Evolutionary conservation across 2,797 vertebrate genomes (phyloP), one percentile per base, ranked within the genome.

Genomic region (Nyctalus aviator): DNA sequence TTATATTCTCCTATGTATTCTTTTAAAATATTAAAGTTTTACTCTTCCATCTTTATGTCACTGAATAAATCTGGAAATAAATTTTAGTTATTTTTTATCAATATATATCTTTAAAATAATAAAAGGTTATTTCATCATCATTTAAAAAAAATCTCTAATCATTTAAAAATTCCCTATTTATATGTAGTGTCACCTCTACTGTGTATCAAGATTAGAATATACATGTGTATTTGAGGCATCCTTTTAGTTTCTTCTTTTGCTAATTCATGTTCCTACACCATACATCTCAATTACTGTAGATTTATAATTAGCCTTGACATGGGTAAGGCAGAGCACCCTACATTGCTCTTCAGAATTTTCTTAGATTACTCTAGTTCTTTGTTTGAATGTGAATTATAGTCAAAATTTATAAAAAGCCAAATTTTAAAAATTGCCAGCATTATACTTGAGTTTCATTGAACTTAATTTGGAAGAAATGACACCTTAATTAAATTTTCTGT

Each of bases 11-110:
- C 35, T 84, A 21, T 84, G 12, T 59, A n/a, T 78, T 83, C 27
- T 62, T 92, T 92, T 81, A 44, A 85, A 89, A 8, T 50, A 64
- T 69, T 79, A 18, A 78, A 76, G 37, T 71, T 35, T 73, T 83
- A 20, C 35, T 35, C 20, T 85, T 89, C 48, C 2, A 69, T 12
- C n/a, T 37, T 30, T 69, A 64, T 14, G 5, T 69, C 21, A 55
- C 11, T 85, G 48, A 84, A 85, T 71, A 78, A 87, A 72, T 20
- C 32, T 92, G 23, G 2, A 78, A 73, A 35, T 75, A 4, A n/a
- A 68, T 78, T 53, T 41, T 71, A 83, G 23, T 10, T 94, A 64
- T 48, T 46, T 48, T 46, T 75, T 14, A 59, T 21, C 4, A 83
- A 25, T 50, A 78, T 30, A 44, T 13, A 57, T 44, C 57, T 91